These are phyloP conservation scores for Cnemophilus loriae DNA, from an alignment of 2,113 vertebrate genomes.

Conservation along the genomic window DNA sequence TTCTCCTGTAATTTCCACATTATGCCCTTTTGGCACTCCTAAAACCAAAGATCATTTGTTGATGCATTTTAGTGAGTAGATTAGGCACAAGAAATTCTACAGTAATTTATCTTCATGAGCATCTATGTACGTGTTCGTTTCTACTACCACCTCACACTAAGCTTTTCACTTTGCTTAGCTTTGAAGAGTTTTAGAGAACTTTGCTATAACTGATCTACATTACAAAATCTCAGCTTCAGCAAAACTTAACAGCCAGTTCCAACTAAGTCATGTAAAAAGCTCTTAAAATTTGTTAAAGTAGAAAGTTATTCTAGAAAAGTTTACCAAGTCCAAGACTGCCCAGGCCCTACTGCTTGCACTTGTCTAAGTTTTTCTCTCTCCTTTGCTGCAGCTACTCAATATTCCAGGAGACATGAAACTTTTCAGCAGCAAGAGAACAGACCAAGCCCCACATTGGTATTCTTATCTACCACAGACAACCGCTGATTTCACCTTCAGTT, in stretches of 20 bases:
- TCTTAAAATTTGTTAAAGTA: background rate
- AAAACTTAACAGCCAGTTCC: background rate
- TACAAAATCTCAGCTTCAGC: background rate
- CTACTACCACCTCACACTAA: background rate
- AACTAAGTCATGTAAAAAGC: background rate
- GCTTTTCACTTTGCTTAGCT: background rate
- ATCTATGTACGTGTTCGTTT: background rate
- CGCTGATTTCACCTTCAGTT: background rate
- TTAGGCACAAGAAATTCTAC: background rate
- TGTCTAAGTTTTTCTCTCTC: background rate
- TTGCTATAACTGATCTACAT: background rate
- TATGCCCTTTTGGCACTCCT: background rate
- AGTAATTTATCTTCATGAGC: background rate
- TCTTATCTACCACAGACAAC: background rate
- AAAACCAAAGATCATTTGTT: background rate
- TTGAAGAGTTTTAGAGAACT: background rate
- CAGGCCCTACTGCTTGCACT: background rate
- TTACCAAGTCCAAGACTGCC: background rate
- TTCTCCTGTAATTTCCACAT: background rate
- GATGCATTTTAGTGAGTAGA: background rate
- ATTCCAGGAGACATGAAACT: background rate
- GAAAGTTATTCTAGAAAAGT: background rate
- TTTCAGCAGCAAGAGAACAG: background rate
- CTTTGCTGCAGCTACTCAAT: background rate
- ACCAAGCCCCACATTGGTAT: no score